These are phyloP conservation scores for Candoia aspera DNA, from an alignment of 2,113 vertebrate species.

Conservation along the genomic window DNA sequence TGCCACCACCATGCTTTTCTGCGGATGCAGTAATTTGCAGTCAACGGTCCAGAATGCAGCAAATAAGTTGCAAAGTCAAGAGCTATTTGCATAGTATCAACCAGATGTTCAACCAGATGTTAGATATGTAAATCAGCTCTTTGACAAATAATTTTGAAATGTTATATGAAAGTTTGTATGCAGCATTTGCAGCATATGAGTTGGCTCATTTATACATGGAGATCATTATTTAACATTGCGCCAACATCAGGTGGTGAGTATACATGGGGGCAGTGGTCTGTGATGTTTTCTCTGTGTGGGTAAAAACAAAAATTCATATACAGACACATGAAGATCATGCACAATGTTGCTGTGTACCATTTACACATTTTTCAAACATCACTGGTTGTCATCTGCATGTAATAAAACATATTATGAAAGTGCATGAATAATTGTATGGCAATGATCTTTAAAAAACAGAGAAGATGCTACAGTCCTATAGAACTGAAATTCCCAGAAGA, in stretches of 20 bases:
- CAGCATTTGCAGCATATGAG: neutral
- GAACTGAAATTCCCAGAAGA: neutral
- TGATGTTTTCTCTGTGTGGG: neutral
- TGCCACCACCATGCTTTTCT: neutral
- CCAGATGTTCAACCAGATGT: neutral
- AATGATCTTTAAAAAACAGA: neutral
- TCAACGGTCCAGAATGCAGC: neutral
- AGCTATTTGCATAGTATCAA: neutral
- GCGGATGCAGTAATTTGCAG: neutral
- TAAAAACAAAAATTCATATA: neutral
- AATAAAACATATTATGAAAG: neutral
- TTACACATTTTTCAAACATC: neutral
- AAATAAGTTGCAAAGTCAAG: neutral
- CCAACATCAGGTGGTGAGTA: neutral
- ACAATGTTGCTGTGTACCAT: neutral
- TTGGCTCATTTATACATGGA: neutral
- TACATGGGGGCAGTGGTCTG: neutral
- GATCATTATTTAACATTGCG: no score
- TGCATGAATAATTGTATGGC: neutral
- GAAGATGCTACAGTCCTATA: neutral
- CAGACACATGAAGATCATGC: neutral
- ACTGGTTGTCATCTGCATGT: no score
- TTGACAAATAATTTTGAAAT: neutral
- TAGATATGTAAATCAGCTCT: neutral
- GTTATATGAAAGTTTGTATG: neutral